A percentile compares a stretch with the other conserved stretches of the same genome.
Evolutionary conservation across 2,888 invertebrate genomes (phyloP).

Genomic region (Eurytoma californica): DNA sequence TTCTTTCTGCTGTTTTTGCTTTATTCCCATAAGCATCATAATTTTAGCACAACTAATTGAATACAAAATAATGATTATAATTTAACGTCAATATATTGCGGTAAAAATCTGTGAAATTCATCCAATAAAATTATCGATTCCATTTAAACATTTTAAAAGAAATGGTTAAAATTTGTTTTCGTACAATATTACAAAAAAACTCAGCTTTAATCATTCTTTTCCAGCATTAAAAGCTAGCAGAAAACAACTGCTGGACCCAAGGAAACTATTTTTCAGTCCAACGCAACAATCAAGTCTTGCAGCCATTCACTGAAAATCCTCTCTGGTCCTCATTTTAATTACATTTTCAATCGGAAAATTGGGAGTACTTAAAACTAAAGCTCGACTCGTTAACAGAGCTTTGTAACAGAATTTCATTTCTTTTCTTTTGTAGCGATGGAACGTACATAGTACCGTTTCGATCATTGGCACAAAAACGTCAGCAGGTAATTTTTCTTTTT

Average conservation of each 20-base stretch:
- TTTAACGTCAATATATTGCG: neutral
- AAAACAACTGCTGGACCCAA: slow-evolving; percentile 6
- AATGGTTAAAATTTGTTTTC: slow-evolving; percentile 28
- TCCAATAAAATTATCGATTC: neutral
- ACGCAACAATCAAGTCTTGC: neutral
- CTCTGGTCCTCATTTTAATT: slow-evolving; percentile 11
- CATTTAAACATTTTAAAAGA: neutral
- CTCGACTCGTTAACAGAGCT: neutral
- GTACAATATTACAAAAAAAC: neutral
- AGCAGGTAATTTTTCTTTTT: slow-evolving; percentile 15
- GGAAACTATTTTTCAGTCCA: neutral
- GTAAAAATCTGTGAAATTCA: neutral
- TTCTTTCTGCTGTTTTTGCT: slow-evolving; percentile 15
- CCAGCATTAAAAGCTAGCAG: slow-evolving; percentile 11
- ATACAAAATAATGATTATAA: neutral
- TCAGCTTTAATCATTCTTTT: slow-evolving; percentile 1
- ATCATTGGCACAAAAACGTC: slow-evolving; percentile 45
- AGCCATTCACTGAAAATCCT: slow-evolving; percentile 6
- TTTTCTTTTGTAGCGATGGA: slow-evolving; percentile 5
- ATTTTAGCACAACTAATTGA: neutral
- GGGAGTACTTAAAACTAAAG: slow-evolving; percentile 24
- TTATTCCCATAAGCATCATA: slow-evolving; percentile 4
- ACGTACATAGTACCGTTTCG: slow-evolving; percentile 37
- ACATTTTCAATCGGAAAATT: neutral
- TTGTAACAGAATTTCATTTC: neutral